These are phyloP conservation scores for Peucedramus taeniatus DNA, from an alignment of 2,113 vertebrate species.

Conservation along the genomic window DNA sequence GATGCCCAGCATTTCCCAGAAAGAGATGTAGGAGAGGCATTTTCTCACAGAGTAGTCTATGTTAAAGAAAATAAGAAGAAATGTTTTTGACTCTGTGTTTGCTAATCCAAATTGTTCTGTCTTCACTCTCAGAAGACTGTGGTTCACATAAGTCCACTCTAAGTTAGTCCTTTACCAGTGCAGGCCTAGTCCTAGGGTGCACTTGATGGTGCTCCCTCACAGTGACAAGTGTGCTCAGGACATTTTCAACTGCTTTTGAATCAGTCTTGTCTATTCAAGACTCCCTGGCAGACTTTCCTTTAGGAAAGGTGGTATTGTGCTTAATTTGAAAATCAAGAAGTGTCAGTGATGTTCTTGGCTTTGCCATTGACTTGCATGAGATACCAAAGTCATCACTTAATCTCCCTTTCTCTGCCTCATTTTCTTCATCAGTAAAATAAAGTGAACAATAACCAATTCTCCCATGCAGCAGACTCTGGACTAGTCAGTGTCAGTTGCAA, in stretches of 20 bases:
- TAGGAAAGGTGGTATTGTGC: not conserved
- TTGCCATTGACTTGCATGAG: not conserved
- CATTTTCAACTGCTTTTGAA: not conserved
- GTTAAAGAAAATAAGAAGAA: not conserved
- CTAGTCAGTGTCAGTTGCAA: not conserved
- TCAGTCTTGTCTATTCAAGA: not conserved
- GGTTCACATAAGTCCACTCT: not conserved
- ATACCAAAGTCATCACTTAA: not conserved
- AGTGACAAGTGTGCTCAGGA: not conserved
- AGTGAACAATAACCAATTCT: not conserved
- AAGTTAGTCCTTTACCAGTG: not conserved
- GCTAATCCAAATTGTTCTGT: not conserved
- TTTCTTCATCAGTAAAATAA: not conserved
- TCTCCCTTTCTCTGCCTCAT: not conserved
- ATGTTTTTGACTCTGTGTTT: not conserved
- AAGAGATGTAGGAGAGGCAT: not conserved
- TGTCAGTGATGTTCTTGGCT: not conserved
- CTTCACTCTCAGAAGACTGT: not conserved
- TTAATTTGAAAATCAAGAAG: not conserved
- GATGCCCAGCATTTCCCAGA: not conserved
- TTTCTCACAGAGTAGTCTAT: not conserved
- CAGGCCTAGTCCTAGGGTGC: not conserved
- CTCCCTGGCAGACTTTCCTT: not conserved
- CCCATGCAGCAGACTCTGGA: not conserved
- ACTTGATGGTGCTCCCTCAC: not conserved